Percentiles rank a stretch among this genome's conserved stretches.
Evolutionary conservation across 2,113 vertebrate species (phyloP).

Genomic region (Ondatra zibethicus): DNA sequence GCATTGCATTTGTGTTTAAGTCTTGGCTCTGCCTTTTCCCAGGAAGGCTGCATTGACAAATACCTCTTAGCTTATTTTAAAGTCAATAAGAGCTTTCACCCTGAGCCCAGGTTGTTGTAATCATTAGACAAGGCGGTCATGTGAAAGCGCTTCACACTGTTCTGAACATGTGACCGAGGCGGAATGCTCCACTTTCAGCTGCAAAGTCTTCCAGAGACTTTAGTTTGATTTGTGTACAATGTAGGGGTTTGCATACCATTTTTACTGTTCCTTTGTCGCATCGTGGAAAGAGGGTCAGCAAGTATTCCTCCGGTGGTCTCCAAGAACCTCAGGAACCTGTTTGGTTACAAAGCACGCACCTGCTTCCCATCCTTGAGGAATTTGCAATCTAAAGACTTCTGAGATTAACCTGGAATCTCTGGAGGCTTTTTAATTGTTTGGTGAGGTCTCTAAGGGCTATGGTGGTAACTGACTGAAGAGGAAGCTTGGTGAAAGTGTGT

Average conservation of each 20-base stretch:
- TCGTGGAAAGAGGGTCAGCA: not conserved
- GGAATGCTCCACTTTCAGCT: slow-evolving; percentile 14
- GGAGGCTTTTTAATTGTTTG: slow-evolving; percentile 46
- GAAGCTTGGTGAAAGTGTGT: slow-evolving; percentile 36
- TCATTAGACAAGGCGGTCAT: slow-evolving; percentile 23
- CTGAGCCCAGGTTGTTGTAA: not conserved
- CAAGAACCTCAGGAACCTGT: not conserved
- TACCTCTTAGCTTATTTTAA: not conserved
- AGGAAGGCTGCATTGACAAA: slow-evolving; percentile 9
- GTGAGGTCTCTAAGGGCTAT: not conserved
- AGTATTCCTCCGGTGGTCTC: not conserved
- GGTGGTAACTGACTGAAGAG: slow-evolving; percentile 17
- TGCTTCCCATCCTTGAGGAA: slow-evolving; percentile 60
- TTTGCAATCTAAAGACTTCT: slow-evolving; percentile 1
- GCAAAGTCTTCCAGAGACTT: not conserved
- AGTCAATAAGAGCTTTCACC: not conserved
- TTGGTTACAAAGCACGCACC: slow-evolving; percentile 53
- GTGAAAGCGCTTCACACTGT: slow-evolving; percentile 34
- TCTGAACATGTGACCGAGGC: not conserved
- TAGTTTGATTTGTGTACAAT: slow-evolving; percentile 15
- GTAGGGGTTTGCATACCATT: not conserved
- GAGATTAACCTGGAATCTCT: not conserved
- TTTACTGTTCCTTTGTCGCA: not conserved
- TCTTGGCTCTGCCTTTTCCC: not conserved
- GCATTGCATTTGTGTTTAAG: not conserved